Percentiles rank a stretch among this genome's conserved stretches.
phyloP scores from a whole-genome alignment of 2,797 vertebrate species.

The Gymnothorax javanicus region DNA sequence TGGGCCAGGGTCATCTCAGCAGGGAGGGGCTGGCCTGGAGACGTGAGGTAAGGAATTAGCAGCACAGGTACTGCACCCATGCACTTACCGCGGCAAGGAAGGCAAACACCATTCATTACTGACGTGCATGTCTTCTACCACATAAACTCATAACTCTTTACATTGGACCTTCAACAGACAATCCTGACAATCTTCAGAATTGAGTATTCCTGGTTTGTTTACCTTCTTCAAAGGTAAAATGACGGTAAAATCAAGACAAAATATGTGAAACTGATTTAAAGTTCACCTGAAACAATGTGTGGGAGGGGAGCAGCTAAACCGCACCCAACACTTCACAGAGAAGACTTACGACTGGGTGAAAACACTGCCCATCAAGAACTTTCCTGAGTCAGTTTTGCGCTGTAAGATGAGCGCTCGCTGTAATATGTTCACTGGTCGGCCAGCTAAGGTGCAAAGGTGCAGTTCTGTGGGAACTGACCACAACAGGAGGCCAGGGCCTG shows the following conservation, averaged over 20 bases:
- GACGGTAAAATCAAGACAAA: background rate
- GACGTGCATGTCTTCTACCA: background rate
- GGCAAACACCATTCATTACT: background rate
- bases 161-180: background rate
- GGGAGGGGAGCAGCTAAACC: too few species aligned
- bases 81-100: background rate
- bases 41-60: background rate
- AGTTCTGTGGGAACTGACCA: constrained; percentile 19
- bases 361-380: too few species aligned
- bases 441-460: background rate
- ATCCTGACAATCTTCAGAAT: background rate
- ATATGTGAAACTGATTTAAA: background rate
- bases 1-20: constrained; percentile 98
- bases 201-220: background rate
- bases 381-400: too few species aligned
- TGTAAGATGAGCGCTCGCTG: background rate
- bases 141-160: background rate
- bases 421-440: background rate
- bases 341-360: too few species aligned
- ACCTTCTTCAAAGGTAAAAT: background rate
- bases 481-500: constrained; percentile 16
- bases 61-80: background rate
- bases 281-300: background rate
- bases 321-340: too few species aligned
- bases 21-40: constrained; percentile 90